These are phyloP conservation scores for Zophobas morio DNA, from an alignment of 1,140 invertebrate genomes.

Conservation along the genomic window DNA sequence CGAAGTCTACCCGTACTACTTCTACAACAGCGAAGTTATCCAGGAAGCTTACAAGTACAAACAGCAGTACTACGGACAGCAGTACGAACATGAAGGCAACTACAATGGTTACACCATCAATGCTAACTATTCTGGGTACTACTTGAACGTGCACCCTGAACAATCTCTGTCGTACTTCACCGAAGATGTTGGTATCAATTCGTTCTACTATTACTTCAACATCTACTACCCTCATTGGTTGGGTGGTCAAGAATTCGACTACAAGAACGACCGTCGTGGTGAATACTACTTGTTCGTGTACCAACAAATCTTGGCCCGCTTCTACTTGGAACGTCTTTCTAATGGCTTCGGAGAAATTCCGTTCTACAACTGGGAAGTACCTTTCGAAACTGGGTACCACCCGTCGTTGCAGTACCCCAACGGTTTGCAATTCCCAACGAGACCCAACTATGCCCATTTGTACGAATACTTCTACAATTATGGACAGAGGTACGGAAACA, in stretches of 20 bases:
- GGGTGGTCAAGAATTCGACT: slow-evolving; percentile 70
- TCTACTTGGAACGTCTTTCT: slow-evolving; percentile 79
- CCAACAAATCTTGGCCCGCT: slow-evolving; percentile 76
- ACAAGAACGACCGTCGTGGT: slow-evolving; percentile 73
- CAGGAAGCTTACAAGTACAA: slow-evolving; percentile 74
- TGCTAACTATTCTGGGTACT: slow-evolving; percentile 72
- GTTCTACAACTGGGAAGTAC: slow-evolving; percentile 71
- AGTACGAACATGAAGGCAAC: slow-evolving; percentile 64
- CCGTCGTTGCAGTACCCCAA: slow-evolving; percentile 77
- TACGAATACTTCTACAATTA: slow-evolving; percentile 63
- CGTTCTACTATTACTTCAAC: slow-evolving; percentile 78
- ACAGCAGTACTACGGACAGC: slow-evolving; percentile 65
- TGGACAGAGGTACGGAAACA: slow-evolving; percentile 48
- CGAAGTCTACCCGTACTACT: slow-evolving; percentile 78
- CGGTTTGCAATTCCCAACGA: slow-evolving; percentile 76
- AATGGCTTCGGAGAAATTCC: slow-evolving; percentile 75
- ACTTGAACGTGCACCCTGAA: slow-evolving; percentile 66
- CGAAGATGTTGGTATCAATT: slow-evolving; percentile 81
- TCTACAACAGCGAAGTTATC: slow-evolving; percentile 74
- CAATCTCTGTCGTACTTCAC: slow-evolving; percentile 80
- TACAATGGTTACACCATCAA: slow-evolving; percentile 67
- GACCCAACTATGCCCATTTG: slow-evolving; percentile 69
- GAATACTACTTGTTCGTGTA: slow-evolving; percentile 75
- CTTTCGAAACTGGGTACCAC: slow-evolving; percentile 75
- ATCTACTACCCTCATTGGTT: slow-evolving; percentile 77